Evolutionary conservation across 2,888 invertebrate genomes (phyloP).

Genomic region (Boloria euphrosyne): DNA sequence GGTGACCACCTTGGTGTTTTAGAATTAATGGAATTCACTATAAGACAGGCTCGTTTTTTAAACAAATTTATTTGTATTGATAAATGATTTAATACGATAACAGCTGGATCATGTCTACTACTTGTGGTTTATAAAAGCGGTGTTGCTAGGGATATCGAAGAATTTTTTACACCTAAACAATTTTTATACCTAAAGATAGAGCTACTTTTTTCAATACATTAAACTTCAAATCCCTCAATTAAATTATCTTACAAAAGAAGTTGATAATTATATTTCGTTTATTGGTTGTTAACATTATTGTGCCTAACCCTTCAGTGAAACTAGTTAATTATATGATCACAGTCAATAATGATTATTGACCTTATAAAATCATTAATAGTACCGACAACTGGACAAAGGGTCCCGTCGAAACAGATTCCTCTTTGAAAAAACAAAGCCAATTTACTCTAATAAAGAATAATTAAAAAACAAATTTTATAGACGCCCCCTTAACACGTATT

Average conservation of each 20-base stretch:
- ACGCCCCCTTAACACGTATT: slow-evolving; percentile 66
- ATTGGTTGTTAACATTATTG: slow-evolving; percentile 45
- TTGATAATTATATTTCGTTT: slow-evolving; percentile 38
- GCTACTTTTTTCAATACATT: no score
- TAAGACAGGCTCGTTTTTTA: slow-evolving; percentile 54
- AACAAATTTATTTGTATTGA: slow-evolving; percentile 40
- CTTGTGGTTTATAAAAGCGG: not conserved
- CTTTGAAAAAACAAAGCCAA: slow-evolving; percentile 74
- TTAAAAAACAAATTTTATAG: slow-evolving; percentile 77
- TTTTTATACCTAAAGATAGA: no score
- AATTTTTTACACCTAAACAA: no score
- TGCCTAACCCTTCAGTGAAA: slow-evolving; percentile 58
- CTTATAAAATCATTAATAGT: slow-evolving; percentile 79
- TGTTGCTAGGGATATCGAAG: no score
- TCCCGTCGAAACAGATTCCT: slow-evolving; percentile 60
- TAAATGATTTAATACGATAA: slow-evolving; percentile 36
- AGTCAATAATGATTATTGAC: slow-evolving; percentile 78
- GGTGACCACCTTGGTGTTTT: slow-evolving; percentile 72
- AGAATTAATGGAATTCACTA: slow-evolving; percentile 68
- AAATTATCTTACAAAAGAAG: slow-evolving; percentile 31
- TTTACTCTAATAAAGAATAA: slow-evolving; percentile 76
- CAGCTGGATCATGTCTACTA: slow-evolving; percentile 15
- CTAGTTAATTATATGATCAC: slow-evolving; percentile 76
- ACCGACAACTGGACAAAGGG: slow-evolving; percentile 69
- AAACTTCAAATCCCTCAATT: slow-evolving; percentile 15